phyloP scores from a whole-genome alignment of 2,888 invertebrate species.

The Conops quadrifasciatus region DNA sequence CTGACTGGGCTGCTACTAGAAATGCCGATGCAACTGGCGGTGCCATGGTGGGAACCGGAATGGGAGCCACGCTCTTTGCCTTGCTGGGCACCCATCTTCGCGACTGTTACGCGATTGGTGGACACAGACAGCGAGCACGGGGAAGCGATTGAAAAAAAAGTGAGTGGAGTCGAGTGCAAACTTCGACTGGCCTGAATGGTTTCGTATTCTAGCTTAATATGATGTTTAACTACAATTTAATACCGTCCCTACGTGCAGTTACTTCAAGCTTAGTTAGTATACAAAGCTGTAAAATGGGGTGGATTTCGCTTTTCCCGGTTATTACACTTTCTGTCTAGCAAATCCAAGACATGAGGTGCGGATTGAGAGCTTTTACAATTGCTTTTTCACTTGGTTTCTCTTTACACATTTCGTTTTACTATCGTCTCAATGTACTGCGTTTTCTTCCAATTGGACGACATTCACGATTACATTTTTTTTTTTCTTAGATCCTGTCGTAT shows the following conservation, averaged over 20 bases:
- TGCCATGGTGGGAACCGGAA: slow-evolving; percentile 56
- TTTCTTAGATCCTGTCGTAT: not conserved
- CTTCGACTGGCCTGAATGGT: not conserved
- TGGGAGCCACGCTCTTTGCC: slow-evolving; percentile 82
- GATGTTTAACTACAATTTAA: slow-evolving; percentile 11
- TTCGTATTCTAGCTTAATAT: slow-evolving; percentile 7
- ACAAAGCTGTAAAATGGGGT: slow-evolving; percentile 29
- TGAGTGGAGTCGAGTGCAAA: not conserved
- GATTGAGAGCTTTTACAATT: slow-evolving; percentile 20
- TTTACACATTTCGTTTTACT: slow-evolving; percentile 32
- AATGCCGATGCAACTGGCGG: slow-evolving; percentile 70
- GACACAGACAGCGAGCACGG: not conserved
- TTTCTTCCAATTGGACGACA: not conserved
- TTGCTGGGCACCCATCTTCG: slow-evolving; percentile 88
- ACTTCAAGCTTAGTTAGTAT: slow-evolving; percentile 24
- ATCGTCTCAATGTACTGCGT: slow-evolving; percentile 1
- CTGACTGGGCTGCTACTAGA: slow-evolving; percentile 59
- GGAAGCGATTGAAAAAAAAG: not conserved
- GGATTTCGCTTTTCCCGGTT: slow-evolving; percentile 16
- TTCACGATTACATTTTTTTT: slow-evolving; percentile 6
- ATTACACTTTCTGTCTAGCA: slow-evolving; percentile 20
- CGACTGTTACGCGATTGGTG: not conserved
- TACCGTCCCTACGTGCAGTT: not conserved
- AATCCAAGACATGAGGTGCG: not conserved
- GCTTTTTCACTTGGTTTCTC: slow-evolving; percentile 14